A percentile compares a stretch with the other conserved stretches of the same genome.
Evolutionary conservation across 2,113 vertebrate species (phyloP).

Genomic region (Tinamus guttatus): DNA sequence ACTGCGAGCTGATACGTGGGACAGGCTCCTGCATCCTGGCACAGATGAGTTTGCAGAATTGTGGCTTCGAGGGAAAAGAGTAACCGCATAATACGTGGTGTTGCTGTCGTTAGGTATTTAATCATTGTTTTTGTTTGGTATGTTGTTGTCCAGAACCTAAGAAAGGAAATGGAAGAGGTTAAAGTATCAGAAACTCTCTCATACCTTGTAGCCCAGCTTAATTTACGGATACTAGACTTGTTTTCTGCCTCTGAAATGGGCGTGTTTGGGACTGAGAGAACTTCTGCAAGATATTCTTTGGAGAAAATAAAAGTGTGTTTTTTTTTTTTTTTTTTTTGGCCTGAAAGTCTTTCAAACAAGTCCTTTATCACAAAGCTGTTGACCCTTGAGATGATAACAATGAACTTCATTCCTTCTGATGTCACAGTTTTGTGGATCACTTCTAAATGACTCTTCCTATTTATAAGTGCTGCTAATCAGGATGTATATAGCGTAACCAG

Average conservation of each 20-base stretch:
- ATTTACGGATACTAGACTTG: background rate
- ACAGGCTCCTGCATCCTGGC: conserved; percentile 24
- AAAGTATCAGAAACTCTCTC: background rate
- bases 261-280: background rate
- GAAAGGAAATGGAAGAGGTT: background rate
- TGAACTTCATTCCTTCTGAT: background rate
- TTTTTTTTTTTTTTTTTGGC: background rate
- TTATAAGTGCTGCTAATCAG: background rate
- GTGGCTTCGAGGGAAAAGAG: background rate
- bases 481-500: background rate
- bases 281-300: background rate
- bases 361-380: background rate
- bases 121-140: background rate
- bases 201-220: accelerated
- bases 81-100: background rate
- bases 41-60: background rate
- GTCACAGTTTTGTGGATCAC: background rate
- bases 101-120: background rate
- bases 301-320: background rate
- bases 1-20: background rate
- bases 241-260: background rate
- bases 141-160: background rate
- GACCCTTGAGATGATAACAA: background rate
- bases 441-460: background rate
- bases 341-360: background rate